Evolutionary conservation across 2,888 invertebrate species (phyloP).

Genomic region (Hofmannophila pseudospretella): DNA sequence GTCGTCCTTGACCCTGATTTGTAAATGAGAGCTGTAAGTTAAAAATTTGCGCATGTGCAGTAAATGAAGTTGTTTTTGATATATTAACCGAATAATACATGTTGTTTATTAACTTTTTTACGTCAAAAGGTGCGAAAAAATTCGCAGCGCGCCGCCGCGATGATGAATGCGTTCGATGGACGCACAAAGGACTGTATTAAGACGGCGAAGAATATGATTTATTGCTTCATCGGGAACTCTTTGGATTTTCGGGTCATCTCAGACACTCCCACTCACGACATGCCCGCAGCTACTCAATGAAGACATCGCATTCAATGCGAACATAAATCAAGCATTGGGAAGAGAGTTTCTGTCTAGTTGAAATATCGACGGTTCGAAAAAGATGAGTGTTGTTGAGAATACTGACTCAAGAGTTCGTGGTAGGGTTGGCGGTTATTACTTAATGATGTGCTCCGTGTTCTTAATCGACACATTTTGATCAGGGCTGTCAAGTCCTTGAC

Average conservation of each 20-base stretch:
- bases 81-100: too few species aligned
- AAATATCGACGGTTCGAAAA: constrained; percentile 37
- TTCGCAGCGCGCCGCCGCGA: constrained; percentile 23
- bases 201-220: constrained; percentile 64
- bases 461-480: too few species aligned
- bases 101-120: constrained; percentile 23
- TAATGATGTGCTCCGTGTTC: too few species aligned
- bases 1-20: too few species aligned
- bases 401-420: constrained; percentile 5
- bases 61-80: too few species aligned
- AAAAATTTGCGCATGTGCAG: too few species aligned
- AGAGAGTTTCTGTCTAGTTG: constrained; percentile 47
- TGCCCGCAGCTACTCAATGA: constrained; percentile 64
- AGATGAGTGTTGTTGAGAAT: constrained; percentile 9
- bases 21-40: too few species aligned
- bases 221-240: constrained; percentile 60
- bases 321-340: constrained; percentile 54
- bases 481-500: too few species aligned
- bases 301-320: constrained; percentile 62
- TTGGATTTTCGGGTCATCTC: constrained; percentile 57
- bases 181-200: constrained; percentile 52
- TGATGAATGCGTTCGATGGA: constrained; percentile 48
- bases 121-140: constrained; percentile 21
- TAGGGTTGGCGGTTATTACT: too few species aligned
- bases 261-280: constrained; percentile 68